Percentiles rank a stretch among this genome's conserved stretches.
These are phyloP conservation scores for Heteronetta atricapilla DNA, from an alignment of 2,113 vertebrate species.

Conservation along the genomic window DNA sequence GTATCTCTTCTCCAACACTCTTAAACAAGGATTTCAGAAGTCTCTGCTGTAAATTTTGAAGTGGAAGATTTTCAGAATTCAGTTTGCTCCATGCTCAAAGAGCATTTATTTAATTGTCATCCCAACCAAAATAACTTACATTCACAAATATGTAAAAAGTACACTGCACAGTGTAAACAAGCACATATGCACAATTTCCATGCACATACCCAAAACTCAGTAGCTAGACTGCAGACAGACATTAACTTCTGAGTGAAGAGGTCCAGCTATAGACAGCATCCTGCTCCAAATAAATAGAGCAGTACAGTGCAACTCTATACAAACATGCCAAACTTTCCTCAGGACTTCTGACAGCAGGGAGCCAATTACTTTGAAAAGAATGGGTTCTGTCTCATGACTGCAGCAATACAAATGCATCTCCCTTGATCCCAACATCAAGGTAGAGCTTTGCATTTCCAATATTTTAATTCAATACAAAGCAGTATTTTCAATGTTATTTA, in stretches of 20 bases:
- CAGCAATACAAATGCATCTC: slow-evolving; percentile 60
- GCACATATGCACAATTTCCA: not conserved
- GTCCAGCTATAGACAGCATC: slow-evolving; percentile 27
- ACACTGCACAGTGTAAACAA: not conserved
- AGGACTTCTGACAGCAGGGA: slow-evolving; percentile 75
- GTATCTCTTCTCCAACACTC: not conserved
- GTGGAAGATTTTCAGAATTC: slow-evolving; percentile 7
- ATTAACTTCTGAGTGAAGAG: not conserved
- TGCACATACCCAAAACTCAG: not conserved
- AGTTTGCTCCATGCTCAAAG: not conserved
- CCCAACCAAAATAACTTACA: slow-evolving; percentile 7
- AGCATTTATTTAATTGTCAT: not conserved
- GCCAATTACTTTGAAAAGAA: slow-evolving; percentile 80
- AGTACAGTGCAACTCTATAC: slow-evolving; percentile 36
- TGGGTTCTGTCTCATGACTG: slow-evolving; percentile 72
- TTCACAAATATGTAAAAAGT: not conserved
- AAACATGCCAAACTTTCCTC: slow-evolving; percentile 69
- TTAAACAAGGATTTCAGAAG: slow-evolving; percentile 6
- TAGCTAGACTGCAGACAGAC: not conserved
- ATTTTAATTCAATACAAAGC: slow-evolving; percentile 58
- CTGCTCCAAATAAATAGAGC: slow-evolving; percentile 57
- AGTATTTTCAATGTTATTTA: not conserved
- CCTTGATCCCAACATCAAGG: slow-evolving; percentile 76
- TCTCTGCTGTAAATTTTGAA: not conserved
- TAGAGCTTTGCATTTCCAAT: slow-evolving; percentile 69